Percentiles rank a stretch among this genome's conserved stretches.
These are phyloP conservation scores for Hemiprocne comata DNA, from an alignment of 2,113 vertebrate species.

Conservation along the genomic window DNA sequence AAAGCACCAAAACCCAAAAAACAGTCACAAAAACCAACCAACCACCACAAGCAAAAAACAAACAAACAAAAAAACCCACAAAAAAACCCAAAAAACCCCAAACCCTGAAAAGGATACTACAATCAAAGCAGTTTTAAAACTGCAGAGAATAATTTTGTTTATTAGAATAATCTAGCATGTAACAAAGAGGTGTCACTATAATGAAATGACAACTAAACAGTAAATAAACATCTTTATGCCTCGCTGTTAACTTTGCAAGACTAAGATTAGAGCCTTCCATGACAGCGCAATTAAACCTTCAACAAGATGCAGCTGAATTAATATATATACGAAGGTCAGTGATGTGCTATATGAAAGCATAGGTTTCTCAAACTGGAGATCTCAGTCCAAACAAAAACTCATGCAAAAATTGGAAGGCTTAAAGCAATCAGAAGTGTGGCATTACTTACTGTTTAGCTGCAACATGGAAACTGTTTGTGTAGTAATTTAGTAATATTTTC, in stretches of 20 bases:
- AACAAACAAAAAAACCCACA: neutral
- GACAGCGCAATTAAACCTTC: neutral
- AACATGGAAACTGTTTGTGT: constrained; percentile 23
- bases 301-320: neutral
- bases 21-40: neutral
- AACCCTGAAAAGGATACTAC: neutral
- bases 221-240: neutral
- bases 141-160: neutral
- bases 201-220: neutral
- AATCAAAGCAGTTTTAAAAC: neutral
- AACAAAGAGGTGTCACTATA: neutral
- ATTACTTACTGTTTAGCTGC: constrained; percentile 22
- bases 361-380: neutral
- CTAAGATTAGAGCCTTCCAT: neutral
- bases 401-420: neutral
- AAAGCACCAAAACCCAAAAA: neutral
- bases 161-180: neutral
- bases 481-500: constrained; percentile 58
- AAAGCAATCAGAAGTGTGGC: constrained; percentile 16
- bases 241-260: neutral
- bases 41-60: neutral
- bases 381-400: neutral
- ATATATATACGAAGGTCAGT: neutral
- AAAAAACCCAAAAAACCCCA: neutral
- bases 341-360: neutral